A percentile compares a stretch with the other conserved stretches of the same genome.
phyloP scores from a whole-genome alignment of 2,113 vertebrate species.

The Amphilophus citrinellus region DNA sequence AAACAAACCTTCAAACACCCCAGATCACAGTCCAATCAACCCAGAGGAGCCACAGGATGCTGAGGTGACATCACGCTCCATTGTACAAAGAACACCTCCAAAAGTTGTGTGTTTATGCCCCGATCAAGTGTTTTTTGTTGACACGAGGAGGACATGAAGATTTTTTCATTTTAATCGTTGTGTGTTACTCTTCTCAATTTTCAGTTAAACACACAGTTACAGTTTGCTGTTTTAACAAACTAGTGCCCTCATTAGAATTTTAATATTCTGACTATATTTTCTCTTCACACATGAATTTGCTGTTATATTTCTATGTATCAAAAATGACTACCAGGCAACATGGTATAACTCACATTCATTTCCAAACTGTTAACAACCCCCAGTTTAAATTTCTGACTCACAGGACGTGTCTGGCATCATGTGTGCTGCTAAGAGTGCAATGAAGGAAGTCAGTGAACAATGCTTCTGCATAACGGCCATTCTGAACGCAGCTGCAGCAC shows the following conservation, averaged over 20 bases:
- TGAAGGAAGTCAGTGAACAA: constrained; percentile 62
- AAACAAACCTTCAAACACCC: background rate
- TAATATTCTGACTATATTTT: background rate
- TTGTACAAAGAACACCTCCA: background rate
- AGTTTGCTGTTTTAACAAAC: background rate
- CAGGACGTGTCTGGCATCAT: background rate
- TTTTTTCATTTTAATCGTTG: background rate
- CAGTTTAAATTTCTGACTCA: background rate
- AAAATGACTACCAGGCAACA: no score
- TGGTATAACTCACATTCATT: no score
- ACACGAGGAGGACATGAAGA: background rate
- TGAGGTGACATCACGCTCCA: background rate
- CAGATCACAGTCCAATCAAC: background rate
- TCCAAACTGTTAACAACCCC: background rate
- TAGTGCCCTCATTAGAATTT: background rate
- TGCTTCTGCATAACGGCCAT: constrained; percentile 21
- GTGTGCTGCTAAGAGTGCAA: constrained; percentile 14
- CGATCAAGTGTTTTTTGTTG: background rate
- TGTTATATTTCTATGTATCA: background rate
- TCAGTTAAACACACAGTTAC: background rate
- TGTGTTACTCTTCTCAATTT: background rate
- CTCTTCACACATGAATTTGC: background rate
- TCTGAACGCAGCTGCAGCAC: constrained; percentile 43
- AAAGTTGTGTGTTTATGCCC: background rate
- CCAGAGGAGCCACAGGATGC: background rate